Base-by-base conservation (phyloP, 1,140 invertebrate genomes). In the Rhyzopertha dominica region DNA sequence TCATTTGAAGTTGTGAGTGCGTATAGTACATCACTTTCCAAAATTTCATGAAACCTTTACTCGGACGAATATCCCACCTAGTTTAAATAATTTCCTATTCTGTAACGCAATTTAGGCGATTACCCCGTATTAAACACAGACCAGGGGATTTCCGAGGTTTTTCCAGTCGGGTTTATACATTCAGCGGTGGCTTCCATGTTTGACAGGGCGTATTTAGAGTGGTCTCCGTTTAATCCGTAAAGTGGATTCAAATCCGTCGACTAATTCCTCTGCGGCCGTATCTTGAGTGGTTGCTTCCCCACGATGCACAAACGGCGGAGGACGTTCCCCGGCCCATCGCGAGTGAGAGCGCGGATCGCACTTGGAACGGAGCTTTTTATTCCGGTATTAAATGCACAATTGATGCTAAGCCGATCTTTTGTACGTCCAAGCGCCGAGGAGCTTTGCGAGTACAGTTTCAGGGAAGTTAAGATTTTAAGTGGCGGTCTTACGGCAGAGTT, bases 161-260 rank as follows among this genome's bases (percentile, higher is more conserved):
- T n/a, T n/a, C n/a, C n/a, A n/a, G n/a, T n/a, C n/a, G n/a, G n/a
- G n/a, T n/a, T n/a, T n/a, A 43, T 49, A 35, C 39, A 39, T 49
- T 49, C 41, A n/a, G 34, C 26, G 32, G 36, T 20, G 20, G 36
- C 23, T 28, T 20, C 47, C 35, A 44, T 45, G 47, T 50, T 50
- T 44, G 47, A 50, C 47, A 45, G 37, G 45, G 42, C 42, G 37
- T 39, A 45, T 35, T 50, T 44, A 45, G 28, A 45, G 43, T 36
- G 47, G 42, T 50, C 45, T 29, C 41, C 18, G 43, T 49, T 50
- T 50, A 50, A 50, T 50, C 47, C 47, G 47, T 50, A 50, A 50
- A 50, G 47, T 50, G 47, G 47, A 50, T 50, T 50, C 47, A 50
- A 50, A 50, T 50, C 47, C 47, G 34, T 22, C 47, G 40, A 49